Evolutionary conservation across 2,888 invertebrate species (phyloP), one percentile per base, ranked within the genome.

Genomic region (Erebia palarica): DNA sequence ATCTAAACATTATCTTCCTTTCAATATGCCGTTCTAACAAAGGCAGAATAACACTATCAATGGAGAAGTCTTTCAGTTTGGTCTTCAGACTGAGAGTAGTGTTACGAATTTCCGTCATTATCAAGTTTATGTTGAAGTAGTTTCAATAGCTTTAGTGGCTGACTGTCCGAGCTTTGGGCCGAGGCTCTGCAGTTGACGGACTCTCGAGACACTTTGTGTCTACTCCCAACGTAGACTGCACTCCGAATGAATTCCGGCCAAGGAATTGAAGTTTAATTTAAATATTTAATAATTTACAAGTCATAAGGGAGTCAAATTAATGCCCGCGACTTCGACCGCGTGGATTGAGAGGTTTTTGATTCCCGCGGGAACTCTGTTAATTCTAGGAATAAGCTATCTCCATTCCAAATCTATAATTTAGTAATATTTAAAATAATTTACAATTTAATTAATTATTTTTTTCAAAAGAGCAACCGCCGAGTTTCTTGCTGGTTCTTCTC

Each of bases 181-280:
- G 47, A 11, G 44, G 47, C 13, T 47, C 61, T 63, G 61, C 61
- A 63, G 61, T 21, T 49, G 61, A 63, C 44, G 49, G 61, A 61
- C 21, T 21, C 61, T 63, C 21, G 14, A 63, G 47, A 49, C 61
- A 47, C 47, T 63, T 63, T 63, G 61, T 13, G 21, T 47, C 61
- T 61, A 44, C 61, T 61, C 44, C 21, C 5, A 13, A 63, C 49
- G 18, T 18, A 63, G 47, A 47, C 47, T 47, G 47, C 61, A 21
- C 61, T 60, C 21, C 47, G 21, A 47, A 63, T 21, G 21, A 47
- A 63, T 21, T 21, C 4, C 10, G 16, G 18, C 49, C 8, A 63
- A 47, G 47, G 16, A 21, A 21, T 47, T 21, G 60, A 60, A 14
- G 9, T 13, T 3, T 14, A 58, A 27, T 44, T 44, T 60, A 18